These are phyloP conservation scores for Linnaemya vulpina DNA, from an alignment of 2,888 invertebrate species.

Conservation along the genomic window DNA sequence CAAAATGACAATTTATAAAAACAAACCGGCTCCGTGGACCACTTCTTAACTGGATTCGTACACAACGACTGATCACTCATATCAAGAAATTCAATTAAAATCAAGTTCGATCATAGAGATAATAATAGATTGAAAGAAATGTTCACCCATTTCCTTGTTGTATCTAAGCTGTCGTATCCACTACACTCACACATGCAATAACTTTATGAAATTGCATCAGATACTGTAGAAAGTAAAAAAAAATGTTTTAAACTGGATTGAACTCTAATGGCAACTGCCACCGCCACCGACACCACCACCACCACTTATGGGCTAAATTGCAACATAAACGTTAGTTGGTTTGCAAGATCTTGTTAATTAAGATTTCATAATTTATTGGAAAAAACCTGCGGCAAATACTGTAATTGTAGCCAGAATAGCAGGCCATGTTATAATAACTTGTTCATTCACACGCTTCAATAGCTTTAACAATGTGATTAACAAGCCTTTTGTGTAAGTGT, in stretches of 20 bases:
- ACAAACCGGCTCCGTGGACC: constrained; percentile 6
- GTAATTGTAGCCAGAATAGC: constrained; percentile 10
- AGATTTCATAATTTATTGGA: constrained; percentile 5
- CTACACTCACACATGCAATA: constrained; percentile 23
- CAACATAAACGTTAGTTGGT: constrained; percentile 11
- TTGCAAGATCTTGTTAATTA: constrained; percentile 12
- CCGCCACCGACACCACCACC: too few species aligned
- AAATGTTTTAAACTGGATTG: constrained; percentile 16
- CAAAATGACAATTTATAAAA: neutral
- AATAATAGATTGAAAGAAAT: constrained; percentile 15
- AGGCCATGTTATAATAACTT: constrained; percentile 17
- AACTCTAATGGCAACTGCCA: constrained; percentile 13
- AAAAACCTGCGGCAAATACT: constrained; percentile 8
- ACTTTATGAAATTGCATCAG: constrained; percentile 55
- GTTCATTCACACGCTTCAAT: constrained; percentile 67
- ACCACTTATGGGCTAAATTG: neutral
- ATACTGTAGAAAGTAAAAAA: constrained; percentile 45
- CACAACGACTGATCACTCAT: neutral
- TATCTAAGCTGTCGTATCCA: too few species aligned
- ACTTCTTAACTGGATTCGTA: neutral
- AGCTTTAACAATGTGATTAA: constrained; percentile 15
- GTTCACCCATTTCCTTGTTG: constrained; percentile 46
- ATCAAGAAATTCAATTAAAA: constrained; percentile 34
- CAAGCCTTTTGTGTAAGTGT: neutral
- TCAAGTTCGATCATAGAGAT: constrained; percentile 34